phyloP scores from a whole-genome alignment of 2,113 vertebrate genomes.

The Herpailurus yagouaroundi region DNA sequence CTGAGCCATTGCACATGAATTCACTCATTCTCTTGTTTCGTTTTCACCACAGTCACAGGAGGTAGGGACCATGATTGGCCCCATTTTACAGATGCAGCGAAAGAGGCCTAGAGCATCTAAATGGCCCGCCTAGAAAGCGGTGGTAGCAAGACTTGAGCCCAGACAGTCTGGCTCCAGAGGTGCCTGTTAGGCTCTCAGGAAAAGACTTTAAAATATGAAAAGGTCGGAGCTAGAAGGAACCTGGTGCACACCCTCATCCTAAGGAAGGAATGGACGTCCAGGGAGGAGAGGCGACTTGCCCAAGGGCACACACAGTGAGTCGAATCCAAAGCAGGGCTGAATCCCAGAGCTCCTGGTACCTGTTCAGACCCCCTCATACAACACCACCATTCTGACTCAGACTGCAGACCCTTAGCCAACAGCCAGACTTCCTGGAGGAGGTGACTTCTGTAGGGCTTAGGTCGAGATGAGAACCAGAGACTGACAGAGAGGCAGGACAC shows the following conservation, averaged over 20 bases:
- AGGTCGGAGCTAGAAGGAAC: not conserved
- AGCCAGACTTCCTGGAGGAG: not conserved
- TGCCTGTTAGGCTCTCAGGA: not conserved
- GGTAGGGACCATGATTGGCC: not conserved
- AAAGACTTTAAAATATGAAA: not conserved
- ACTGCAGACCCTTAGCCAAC: not conserved
- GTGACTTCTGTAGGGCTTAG: not conserved
- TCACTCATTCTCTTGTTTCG: not conserved
- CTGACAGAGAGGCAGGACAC: not conserved
- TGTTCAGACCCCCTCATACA: not conserved
- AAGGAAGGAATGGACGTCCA: not conserved
- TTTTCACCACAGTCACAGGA: not conserved
- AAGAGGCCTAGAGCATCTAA: not conserved
- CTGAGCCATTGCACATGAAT: not conserved
- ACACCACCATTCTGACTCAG: not conserved
- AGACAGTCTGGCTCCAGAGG: not conserved
- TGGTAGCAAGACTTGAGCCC: not conserved
- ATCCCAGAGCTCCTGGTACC: not conserved
- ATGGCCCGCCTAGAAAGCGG: not conserved
- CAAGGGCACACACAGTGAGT: not conserved
- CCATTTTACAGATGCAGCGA: not conserved
- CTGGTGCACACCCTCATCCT: not conserved
- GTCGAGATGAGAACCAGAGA: not conserved
- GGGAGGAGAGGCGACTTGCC: not conserved
- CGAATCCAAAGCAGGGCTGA: not conserved